A percentile compares a stretch with the other conserved stretches of the same genome.
These are phyloP conservation scores for Periplaneta americana DNA, from an alignment of 1,140 invertebrate genomes.

Conservation along the genomic window DNA sequence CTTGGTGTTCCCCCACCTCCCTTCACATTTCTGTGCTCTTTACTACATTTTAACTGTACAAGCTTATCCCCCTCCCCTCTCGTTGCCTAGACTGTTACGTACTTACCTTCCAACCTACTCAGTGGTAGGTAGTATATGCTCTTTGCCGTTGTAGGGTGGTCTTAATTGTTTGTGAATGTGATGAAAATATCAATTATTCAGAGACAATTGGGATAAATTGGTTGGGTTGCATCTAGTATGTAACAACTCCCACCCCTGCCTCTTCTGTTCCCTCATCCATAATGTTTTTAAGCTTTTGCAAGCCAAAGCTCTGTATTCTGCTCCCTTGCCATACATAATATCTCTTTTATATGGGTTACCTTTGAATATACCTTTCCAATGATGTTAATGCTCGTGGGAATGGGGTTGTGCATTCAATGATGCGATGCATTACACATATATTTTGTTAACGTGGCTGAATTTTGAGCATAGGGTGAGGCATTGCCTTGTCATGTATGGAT, in stretches of 20 bases:
- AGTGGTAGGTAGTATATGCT: background rate
- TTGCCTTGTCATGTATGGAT: background rate
- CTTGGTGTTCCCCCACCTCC: background rate
- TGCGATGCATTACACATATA: background rate
- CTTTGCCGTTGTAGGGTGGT: constrained; percentile 8
- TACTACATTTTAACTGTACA: background rate
- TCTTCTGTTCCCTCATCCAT: background rate
- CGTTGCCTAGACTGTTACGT: background rate
- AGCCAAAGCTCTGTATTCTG: background rate
- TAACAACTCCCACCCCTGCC: background rate
- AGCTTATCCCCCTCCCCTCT: background rate
- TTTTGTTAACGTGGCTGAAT: background rate
- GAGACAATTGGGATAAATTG: constrained; percentile 11
- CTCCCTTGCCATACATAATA: background rate
- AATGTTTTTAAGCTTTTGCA: constrained; percentile 9
- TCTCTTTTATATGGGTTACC: background rate
- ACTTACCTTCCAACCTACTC: background rate
- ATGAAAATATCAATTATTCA: constrained; percentile 25
- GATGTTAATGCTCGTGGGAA: constrained; percentile 26
- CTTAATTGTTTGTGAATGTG: constrained; percentile 18
- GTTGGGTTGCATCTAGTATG: background rate
- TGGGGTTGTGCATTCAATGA: constrained; percentile 37
- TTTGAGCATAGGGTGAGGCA: background rate
- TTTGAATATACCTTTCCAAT: constrained; percentile 8
- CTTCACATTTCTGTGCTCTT: background rate